phyloP scores from a whole-genome alignment of 53 echinoderm and acorn worm species.

The Echinometra lucunter region DNA sequence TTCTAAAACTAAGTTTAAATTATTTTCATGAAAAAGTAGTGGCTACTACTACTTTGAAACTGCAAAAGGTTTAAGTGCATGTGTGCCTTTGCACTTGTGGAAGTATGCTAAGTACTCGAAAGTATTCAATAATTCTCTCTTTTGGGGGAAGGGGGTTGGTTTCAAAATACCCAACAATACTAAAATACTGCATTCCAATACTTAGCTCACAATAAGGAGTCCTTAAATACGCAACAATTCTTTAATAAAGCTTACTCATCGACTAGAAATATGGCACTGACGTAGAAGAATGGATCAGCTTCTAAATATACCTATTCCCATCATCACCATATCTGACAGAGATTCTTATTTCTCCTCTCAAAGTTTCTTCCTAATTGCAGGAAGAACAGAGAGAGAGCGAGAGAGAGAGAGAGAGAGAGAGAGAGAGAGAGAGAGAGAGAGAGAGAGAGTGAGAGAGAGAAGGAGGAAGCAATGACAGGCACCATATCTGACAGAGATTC shows the following conservation, averaged over 20 bases:
- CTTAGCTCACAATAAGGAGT: neutral
- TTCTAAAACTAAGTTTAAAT: too few relatives aligned
- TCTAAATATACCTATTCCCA: slow-evolving; percentile 6
- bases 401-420: too few relatives aligned
- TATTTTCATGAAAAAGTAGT: too few relatives aligned
- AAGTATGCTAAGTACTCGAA: too few relatives aligned
- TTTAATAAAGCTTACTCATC: slow-evolving; percentile 8
- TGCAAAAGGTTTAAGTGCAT: too few relatives aligned
- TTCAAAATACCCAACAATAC: neutral
- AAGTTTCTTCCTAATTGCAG: neutral
- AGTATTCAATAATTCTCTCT: neutral
- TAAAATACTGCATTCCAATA: neutral
- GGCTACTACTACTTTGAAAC: too few relatives aligned
- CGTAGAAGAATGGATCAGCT: neutral
- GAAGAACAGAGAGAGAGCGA: neutral
- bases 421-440: neutral
- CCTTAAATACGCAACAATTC: neutral
- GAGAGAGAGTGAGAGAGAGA: neutral
- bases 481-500: neutral
- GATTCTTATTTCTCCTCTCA: neutral
- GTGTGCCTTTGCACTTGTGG: too few relatives aligned
- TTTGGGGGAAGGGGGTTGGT: neutral
- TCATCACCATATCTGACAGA: slow-evolving; percentile 4
- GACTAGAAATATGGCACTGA: slow-evolving; percentile 11
- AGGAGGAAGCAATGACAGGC: neutral